Conservation (phyloP, 2,113 vertebrate species). For the Tachysurus fulvidraco region DNA sequence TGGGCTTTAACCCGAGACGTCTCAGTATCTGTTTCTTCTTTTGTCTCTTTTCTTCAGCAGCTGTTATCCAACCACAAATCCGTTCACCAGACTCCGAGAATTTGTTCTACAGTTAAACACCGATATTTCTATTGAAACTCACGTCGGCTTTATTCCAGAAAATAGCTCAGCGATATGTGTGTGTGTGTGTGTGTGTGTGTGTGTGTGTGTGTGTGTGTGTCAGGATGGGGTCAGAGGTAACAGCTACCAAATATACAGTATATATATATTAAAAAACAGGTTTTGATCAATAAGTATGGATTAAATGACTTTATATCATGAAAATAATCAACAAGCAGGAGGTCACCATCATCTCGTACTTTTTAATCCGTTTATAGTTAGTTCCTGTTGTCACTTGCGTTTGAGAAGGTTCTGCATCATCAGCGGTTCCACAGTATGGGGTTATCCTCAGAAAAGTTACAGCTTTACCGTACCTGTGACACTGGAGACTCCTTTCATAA, state of each 20-base stretch:
- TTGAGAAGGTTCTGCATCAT: neutral
- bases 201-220: constrained; percentile 11
- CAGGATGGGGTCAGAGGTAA: constrained; percentile 32
- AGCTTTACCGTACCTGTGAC: neutral
- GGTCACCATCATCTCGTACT: neutral
- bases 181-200: neutral
- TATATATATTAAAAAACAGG: too few species aligned
- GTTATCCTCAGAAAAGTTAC: neutral
- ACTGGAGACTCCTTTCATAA: neutral
- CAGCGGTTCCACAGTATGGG: too few species aligned
- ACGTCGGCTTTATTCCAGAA: neutral
- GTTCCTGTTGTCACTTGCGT: neutral
- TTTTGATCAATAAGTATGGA: too few species aligned
- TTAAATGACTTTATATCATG: too few species aligned
- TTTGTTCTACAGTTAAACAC: constrained; percentile 32
- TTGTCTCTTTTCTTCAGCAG: constrained; percentile 43
- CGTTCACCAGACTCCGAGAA: constrained; percentile 15
- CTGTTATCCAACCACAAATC: constrained; percentile 38
- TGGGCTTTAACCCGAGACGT: constrained; percentile 21
- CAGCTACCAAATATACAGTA: constrained; percentile 15
- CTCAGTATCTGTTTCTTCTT: constrained; percentile 37
- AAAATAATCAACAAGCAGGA: too few species aligned
- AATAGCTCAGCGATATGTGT: neutral
- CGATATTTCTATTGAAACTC: neutral
- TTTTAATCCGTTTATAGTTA: neutral